phyloP scores from a whole-genome alignment of 1,140 invertebrate genomes.

The Leptinotarsa lineolata region DNA sequence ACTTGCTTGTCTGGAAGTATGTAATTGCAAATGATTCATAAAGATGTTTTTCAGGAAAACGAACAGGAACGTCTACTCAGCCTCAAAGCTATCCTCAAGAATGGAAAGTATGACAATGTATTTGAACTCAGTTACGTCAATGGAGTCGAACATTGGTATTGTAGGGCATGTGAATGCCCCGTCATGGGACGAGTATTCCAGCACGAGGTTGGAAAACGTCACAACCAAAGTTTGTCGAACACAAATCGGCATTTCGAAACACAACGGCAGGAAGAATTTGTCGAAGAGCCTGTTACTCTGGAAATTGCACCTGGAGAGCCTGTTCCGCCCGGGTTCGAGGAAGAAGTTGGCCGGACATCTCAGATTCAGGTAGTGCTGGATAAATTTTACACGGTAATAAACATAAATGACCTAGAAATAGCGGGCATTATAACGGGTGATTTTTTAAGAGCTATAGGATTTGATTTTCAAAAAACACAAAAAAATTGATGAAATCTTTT shows the following conservation, averaged over 20 bases:
- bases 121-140: conserved; percentile 50
- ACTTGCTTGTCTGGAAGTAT: no score
- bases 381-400: no score
- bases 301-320: conserved; percentile 68
- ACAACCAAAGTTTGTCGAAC: conserved; percentile 34
- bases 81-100: conserved; percentile 46
- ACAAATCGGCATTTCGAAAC: conserved; percentile 26
- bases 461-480: no score
- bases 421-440: no score
- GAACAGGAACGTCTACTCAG: conserved; percentile 49
- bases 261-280: conserved; percentile 12
- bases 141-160: conserved; percentile 52
- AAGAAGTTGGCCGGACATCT: conserved; percentile 58
- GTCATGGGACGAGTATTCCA: conserved; percentile 53
- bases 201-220: conserved; percentile 51
- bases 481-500: no score
- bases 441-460: no score
- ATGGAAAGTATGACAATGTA: conserved; percentile 48
- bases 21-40: conserved; percentile 11
- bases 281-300: conserved; percentile 38
- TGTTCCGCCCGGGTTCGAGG: conserved; percentile 72
- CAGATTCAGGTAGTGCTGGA: neutral
- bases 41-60: conserved; percentile 41
- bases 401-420: no score
- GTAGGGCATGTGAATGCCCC: conserved; percentile 51